Evolutionary conservation across 2,113 vertebrate species (phyloP).

Genomic region (Excalfactoria chinensis): DNA sequence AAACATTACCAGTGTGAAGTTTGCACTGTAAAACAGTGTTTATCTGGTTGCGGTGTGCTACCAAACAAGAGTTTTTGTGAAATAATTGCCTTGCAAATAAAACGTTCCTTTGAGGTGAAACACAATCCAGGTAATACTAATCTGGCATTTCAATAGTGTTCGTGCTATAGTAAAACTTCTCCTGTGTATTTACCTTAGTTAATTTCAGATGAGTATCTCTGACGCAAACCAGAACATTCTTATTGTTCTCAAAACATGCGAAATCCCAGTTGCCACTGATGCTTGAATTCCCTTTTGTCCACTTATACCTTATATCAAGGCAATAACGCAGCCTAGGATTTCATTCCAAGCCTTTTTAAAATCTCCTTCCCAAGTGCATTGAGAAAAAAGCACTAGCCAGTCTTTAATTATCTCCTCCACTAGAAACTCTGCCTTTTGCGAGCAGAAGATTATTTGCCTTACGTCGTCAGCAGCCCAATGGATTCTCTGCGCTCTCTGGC

Average conservation of each 20-base stretch:
- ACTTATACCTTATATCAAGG: background rate
- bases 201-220: background rate
- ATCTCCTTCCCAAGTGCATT: constrained; percentile 1
- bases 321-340: constrained; percentile 4
- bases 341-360: constrained; percentile 37
- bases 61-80: background rate
- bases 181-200: background rate
- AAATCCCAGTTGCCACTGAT: background rate
- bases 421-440: background rate
- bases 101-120: background rate
- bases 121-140: background rate
- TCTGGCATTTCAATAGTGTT: background rate
- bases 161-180: background rate
- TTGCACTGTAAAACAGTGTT: background rate
- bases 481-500: background rate
- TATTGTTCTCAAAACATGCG: background rate
- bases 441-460: background rate
- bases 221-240: background rate
- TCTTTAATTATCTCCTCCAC: constrained; percentile 53
- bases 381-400: background rate
- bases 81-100: background rate
- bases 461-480: background rate
- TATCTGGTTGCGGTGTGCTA: background rate
- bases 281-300: background rate
- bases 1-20: background rate